Conservation (phyloP, 64 coral and sea anemone species). For the Stichodactyla mertensii region DNA sequence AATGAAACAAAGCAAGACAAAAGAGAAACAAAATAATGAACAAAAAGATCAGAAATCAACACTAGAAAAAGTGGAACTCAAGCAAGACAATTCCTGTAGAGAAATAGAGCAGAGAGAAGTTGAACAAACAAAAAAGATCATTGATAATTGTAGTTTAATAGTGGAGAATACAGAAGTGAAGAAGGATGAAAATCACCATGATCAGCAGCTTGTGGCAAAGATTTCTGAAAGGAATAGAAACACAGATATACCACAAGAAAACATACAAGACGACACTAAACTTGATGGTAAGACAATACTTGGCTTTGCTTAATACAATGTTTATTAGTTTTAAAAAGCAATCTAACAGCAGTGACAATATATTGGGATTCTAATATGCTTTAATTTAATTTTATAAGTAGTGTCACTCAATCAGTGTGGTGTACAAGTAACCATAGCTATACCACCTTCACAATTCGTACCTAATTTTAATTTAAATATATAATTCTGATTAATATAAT, state of each 20-base stretch:
- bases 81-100: background rate
- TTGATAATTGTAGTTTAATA: background rate
- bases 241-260: background rate
- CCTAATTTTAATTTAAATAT: too few species aligned
- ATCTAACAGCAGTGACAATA: too few species aligned
- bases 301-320: background rate
- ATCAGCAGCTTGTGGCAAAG: background rate
- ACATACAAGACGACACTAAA: background rate
- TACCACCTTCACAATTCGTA: too few species aligned
- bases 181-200: background rate
- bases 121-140: too few species aligned
- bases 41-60: background rate
- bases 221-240: conserved; percentile 19
- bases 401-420: too few species aligned
- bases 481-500: too few species aligned
- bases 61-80: background rate
- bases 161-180: background rate
- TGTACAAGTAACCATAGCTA: too few species aligned
- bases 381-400: too few species aligned
- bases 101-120: background rate
- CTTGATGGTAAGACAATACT: background rate
- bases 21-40: background rate
- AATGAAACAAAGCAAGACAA: background rate
- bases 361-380: too few species aligned
- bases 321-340: too few species aligned